Conservation (phyloP, 2,797 vertebrate species). For the Urocyon cinereoargenteus region DNA sequence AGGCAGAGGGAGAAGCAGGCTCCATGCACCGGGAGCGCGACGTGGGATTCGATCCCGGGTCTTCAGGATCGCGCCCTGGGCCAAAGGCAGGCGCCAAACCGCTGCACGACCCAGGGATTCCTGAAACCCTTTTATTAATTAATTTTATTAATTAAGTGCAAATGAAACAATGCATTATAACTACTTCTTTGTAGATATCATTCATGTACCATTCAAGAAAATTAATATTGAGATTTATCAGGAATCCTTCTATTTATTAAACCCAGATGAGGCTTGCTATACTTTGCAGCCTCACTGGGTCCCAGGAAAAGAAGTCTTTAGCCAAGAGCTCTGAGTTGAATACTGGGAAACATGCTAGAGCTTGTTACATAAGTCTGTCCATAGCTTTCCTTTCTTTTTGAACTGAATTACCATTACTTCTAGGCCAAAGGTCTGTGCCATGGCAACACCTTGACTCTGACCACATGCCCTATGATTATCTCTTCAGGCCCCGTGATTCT, state of each 20-base stretch:
- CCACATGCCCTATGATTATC: neutral
- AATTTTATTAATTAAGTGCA: constrained; percentile 2
- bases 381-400: neutral
- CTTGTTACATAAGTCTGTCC: neutral
- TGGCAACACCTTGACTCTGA: neutral
- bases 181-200: neutral
- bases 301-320: neutral
- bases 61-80: too few relatives aligned
- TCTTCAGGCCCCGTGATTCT: neutral
- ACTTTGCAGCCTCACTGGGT: too few relatives aligned
- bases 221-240: neutral
- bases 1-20: too few relatives aligned
- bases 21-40: too few relatives aligned
- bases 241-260: neutral
- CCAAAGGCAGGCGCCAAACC: too few relatives aligned
- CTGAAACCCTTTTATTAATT: neutral
- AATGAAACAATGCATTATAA: neutral
- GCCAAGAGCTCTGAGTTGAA: neutral
- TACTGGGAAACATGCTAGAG: neutral
- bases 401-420: neutral
- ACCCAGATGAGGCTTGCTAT: neutral
- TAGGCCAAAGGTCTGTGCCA: neutral
- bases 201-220: neutral
- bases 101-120: too few relatives aligned
- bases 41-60: too few relatives aligned